phyloP scores from a whole-genome alignment of 2,888 invertebrate genomes.

The Lobophora halterata region DNA sequence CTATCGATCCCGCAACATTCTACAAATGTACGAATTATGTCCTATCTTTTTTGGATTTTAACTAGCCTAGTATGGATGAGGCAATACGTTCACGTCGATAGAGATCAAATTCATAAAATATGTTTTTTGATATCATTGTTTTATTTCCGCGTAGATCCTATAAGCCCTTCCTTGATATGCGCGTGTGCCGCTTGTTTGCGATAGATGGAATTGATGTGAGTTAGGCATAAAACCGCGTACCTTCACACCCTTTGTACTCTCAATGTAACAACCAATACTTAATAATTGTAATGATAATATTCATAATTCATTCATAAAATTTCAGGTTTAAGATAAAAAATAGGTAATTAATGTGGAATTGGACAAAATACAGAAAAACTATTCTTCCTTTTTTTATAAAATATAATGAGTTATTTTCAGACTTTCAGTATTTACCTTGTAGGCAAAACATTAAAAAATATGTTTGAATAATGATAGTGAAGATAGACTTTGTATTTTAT shows the following conservation, averaged over 20 bases:
- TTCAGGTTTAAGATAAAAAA: no score
- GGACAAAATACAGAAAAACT: no score
- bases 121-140: constrained; percentile 32
- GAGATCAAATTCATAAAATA: constrained; percentile 32
- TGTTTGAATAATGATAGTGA: neutral
- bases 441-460: constrained; percentile 6
- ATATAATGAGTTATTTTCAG: no score
- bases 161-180: constrained; percentile 53
- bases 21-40: no score
- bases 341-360: no score
- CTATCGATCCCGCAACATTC: no score
- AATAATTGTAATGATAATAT: no score
- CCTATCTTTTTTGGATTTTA: no score
- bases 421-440: constrained; percentile 5
- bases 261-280: constrained; percentile 7
- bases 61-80: constrained; percentile 22
- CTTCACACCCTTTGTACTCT: constrained; percentile 55
- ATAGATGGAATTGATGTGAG: constrained; percentile 64
- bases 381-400: no score
- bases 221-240: constrained; percentile 57
- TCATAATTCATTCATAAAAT: no score
- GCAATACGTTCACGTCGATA: constrained; percentile 26
- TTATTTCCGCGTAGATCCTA: constrained; percentile 37
- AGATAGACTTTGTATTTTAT: constrained; percentile 14
- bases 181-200: constrained; percentile 52